Evolutionary conservation across 2,113 vertebrate genomes (phyloP), one percentile per base, ranked within the genome.

Genomic region (Paradoxurus hermaphroditus): DNA sequence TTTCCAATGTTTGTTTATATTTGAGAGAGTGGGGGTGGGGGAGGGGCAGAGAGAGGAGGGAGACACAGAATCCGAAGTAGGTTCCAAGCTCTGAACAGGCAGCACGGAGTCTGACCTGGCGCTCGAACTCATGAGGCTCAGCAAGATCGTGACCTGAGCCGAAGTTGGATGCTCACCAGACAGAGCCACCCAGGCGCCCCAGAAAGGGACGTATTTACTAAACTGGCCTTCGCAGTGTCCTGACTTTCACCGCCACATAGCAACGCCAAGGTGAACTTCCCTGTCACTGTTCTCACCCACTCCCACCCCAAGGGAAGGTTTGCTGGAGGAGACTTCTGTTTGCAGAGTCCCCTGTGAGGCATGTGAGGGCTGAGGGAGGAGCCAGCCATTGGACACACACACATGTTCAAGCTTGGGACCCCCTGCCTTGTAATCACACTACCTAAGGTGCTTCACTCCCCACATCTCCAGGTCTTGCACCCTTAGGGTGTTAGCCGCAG

Each of bases 321-420:
- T 63, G 1, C 46, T 29, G 31, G 51, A 46, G 25, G 65, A 85
- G 29, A 59, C 51, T 49, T 49, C 63, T 56, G 8, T 27, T 23
- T 49, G 10, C 5, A 41, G 46, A 39, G 59, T 7, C 18, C 5
- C 25, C 12, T 9, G 3, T 21, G 36, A 84, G 65, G 25, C 49
- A 7, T 41, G 11, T 44, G 39, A 9, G 27, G 9, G 36, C 19
- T 73, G 34, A 96, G 9, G 7, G 36, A 7, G 5, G 16, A 34
- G 23, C 5, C 18, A 53, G 25, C 15, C 5, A 0, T 12, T 49
- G 36, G 2, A 1, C 34, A 15, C 21, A 2, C 5, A 4, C 14
- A 23, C 0, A 0, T 25, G 21, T 18, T 51, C 12, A 4, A 27
- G 29, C 46, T 14, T 79, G 86, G 63, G 25, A 31, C 8, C 16